These are phyloP conservation scores for Kryptolebias ocellatus DNA, from an alignment of 2,797 vertebrate species.

Conservation along the genomic window DNA sequence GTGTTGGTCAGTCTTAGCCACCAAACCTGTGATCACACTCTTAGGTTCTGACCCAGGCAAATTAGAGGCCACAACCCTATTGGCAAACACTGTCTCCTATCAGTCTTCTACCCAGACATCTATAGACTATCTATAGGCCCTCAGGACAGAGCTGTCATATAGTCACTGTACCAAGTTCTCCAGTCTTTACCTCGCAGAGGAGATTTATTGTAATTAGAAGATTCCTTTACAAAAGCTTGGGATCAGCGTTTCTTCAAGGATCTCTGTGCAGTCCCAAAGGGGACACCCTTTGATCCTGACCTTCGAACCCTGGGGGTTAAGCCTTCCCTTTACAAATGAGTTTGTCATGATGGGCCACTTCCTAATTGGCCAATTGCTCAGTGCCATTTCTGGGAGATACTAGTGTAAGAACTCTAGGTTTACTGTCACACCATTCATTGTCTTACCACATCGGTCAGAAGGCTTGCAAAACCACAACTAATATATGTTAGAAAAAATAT, in stretches of 20 bases:
- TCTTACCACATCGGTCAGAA: conserved; percentile 37
- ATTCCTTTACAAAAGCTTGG: conserved; percentile 83
- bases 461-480: background rate
- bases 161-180: conserved; percentile 77
- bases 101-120: conserved; percentile 73
- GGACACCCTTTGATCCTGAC: conserved; percentile 83
- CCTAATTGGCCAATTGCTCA: conserved; percentile 80
- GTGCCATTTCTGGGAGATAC: conserved; percentile 57
- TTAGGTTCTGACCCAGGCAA: conserved; percentile 78
- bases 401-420: conserved; percentile 74
- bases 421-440: conserved; percentile 39
- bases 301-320: conserved; percentile 82
- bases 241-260: conserved; percentile 81
- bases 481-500: background rate
- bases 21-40: conserved; percentile 78
- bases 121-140: conserved; percentile 72
- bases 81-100: conserved; percentile 74
- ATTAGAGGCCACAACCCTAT: conserved; percentile 72
- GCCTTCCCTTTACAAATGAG: conserved; percentile 82
- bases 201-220: conserved; percentile 87
- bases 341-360: conserved; percentile 83
- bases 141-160: conserved; percentile 77
- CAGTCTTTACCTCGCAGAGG: conserved; percentile 77
- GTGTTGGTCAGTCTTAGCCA: conserved; percentile 73
- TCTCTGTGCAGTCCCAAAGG: conserved; percentile 77